phyloP scores from a whole-genome alignment of 1,140 invertebrate species.

The Psilanteris sp. region DNA sequence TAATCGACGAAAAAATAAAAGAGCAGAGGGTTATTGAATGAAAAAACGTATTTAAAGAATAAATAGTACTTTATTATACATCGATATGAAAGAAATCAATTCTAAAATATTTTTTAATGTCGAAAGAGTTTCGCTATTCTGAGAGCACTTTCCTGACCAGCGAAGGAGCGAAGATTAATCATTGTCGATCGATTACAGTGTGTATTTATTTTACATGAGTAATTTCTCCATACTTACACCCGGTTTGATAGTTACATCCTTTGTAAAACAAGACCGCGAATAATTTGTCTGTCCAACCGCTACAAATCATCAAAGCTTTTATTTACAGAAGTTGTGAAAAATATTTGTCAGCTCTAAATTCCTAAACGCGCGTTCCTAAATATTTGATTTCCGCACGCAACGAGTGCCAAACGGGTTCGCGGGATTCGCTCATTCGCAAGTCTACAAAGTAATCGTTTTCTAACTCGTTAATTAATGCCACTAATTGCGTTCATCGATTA shows the following conservation, averaged over 20 bases:
- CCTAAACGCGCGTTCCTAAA: background rate
- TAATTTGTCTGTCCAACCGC: no score
- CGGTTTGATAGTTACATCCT: no score
- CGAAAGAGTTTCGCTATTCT: constrained; percentile 41
- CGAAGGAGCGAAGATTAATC: constrained; percentile 30
- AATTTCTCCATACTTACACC: no score
- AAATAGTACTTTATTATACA: constrained; percentile 73
- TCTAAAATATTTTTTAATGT: constrained; percentile 66
- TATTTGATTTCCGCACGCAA: constrained; percentile 1
- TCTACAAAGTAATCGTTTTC: constrained; percentile 23
- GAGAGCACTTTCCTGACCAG: constrained; percentile 42
- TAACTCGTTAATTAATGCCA: constrained; percentile 50
- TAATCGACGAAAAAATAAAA: no score
- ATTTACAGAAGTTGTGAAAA: constrained; percentile 26
- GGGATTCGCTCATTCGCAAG: constrained; percentile 26
- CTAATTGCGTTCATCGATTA: constrained; percentile 48
- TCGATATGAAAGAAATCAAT: constrained; percentile 69
- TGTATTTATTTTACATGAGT: background rate
- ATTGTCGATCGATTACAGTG: background rate
- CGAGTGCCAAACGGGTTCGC: background rate
- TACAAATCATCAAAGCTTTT: background rate
- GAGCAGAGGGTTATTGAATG: no score
- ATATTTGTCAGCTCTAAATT: constrained; percentile 4
- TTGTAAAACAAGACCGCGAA: no score
- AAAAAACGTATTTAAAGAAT: constrained; percentile 63